A percentile compares a stretch with the other conserved stretches of the same genome.
Evolutionary conservation across 2,113 vertebrate genomes (phyloP).

Genomic region (Microcebus lehilahytsara): DNA sequence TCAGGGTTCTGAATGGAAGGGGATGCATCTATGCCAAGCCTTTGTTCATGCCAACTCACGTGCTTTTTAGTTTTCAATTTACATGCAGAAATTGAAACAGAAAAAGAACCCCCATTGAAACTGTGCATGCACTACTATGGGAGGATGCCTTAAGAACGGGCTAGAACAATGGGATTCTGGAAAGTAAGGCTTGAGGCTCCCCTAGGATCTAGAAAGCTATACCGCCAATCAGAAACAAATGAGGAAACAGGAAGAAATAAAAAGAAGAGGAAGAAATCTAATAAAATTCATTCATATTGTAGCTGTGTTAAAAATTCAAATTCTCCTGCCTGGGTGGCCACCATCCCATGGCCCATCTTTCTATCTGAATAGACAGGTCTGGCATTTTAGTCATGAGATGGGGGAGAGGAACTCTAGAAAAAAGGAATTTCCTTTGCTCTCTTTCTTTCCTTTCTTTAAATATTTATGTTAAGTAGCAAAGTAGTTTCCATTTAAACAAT

Average conservation of each 20-base stretch:
- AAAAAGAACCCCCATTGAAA: constrained; percentile 38
- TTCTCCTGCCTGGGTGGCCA: neutral
- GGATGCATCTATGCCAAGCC: neutral
- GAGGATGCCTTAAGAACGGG: neutral
- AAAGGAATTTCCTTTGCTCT: neutral
- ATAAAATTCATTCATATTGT: neutral
- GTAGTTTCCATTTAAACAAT: neutral
- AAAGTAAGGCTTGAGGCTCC: neutral
- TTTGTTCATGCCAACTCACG: neutral
- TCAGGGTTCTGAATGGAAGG: neutral
- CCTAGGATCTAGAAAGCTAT: neutral
- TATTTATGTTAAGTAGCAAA: neutral
- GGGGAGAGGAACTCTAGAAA: neutral
- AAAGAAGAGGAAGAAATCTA: neutral
- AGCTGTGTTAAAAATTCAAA: neutral
- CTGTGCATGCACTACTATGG: neutral
- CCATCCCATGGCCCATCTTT: neutral
- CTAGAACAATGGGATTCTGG: neutral
- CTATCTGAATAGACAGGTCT: neutral
- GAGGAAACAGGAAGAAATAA: neutral
- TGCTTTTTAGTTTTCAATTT: constrained; percentile 37
- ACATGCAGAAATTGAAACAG: neutral
- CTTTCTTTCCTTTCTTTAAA: neutral
- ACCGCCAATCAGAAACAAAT: neutral
- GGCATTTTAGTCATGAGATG: neutral